A percentile compares a stretch with the other conserved stretches of the same genome.
These are phyloP conservation scores for Pluvianellus socialis DNA, from an alignment of 2,113 vertebrate species.

Conservation along the genomic window DNA sequence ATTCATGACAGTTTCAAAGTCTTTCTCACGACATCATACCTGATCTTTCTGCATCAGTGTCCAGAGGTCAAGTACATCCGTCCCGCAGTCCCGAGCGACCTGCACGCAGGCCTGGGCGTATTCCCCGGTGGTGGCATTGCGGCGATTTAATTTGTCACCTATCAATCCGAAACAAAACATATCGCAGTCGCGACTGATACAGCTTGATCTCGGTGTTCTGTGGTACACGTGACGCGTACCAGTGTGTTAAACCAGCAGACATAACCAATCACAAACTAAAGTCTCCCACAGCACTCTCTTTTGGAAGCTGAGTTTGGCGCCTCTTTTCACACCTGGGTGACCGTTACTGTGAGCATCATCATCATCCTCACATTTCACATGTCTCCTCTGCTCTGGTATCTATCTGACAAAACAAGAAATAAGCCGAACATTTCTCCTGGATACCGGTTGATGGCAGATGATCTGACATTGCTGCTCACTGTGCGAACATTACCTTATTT, in stretches of 20 bases:
- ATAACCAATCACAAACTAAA: not conserved
- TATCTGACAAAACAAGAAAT: not conserved
- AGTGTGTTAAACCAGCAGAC: not conserved
- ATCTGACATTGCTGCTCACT: not conserved
- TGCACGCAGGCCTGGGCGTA: constrained; percentile 86
- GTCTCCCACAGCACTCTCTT: not conserved
- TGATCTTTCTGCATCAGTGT: constrained; percentile 88
- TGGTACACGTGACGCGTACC: fast-evolving
- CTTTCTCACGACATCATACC: constrained; percentile 64
- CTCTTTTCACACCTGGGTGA: not conserved
- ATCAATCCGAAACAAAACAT: not conserved
- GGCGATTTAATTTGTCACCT: constrained; percentile 86
- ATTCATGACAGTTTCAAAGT: not conserved
- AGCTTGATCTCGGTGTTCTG: not conserved
- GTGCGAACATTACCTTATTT: not conserved
- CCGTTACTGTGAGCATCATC: not conserved
- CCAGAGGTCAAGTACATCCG: constrained; percentile 88
- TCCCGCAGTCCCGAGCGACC: constrained; percentile 79
- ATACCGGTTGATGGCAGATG: not conserved
- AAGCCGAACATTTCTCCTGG: not conserved
- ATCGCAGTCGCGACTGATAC: fast-evolving
- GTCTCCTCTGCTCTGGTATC: not conserved
- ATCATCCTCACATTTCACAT: not conserved
- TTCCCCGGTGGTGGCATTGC: constrained; percentile 78
- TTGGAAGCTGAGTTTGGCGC: fast-evolving